Base-by-base conservation (phyloP, 1,140 invertebrate genomes). In the Liolophura sinensis region DNA sequence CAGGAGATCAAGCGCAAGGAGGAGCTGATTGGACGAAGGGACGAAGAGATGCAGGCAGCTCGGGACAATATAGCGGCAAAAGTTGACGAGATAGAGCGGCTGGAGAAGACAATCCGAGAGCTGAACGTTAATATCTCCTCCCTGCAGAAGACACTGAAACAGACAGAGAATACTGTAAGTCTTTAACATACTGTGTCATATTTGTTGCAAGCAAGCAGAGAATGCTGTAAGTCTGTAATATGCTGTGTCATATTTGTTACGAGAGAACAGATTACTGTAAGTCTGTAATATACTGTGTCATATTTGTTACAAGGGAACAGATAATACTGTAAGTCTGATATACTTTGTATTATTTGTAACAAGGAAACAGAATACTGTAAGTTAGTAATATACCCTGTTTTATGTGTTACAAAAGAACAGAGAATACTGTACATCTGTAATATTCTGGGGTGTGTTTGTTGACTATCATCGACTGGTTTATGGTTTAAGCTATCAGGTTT, bases 1-100 rank as follows among this genome's bases (percentile, higher is more conserved):
- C 68, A 75, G 67, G 76, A 80, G 59, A 61, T 80, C 16, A 67
- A 68, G 20, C 65, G 73, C 16, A 73, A 77, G 54, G 76, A 80
- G 55, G 79, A 81, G 22, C 74, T 78, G 60, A 73, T 81, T 31
- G 73, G 75, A 48, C 68, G 78, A 1, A 74, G 74, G 54, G 80
- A 82, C 61, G 72, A 67, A 3, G 78, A 82, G 47, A 78, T 80
- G 49, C 69, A 73, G 50, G 50, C 73, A 14, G 76, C 73, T 48
- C 62, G 74, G 20, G 71, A 76, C 12, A 77, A 82, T 51, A 79
- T 80, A 27, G 66, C 62, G 5, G 70, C 55, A 55, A 82, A 79
- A 59, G 68, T 73, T 11, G 76, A 80, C 20, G 75, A 82, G 80
- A 79, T 82, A 67, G 80, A 82, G 63, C 75, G 73, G 60, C 63